Percentiles rank a stretch among this genome's conserved stretches.
These are phyloP conservation scores for Drosophila robusta DNA, from an alignment of 2,888 invertebrate species.

Conservation along the genomic window DNA sequence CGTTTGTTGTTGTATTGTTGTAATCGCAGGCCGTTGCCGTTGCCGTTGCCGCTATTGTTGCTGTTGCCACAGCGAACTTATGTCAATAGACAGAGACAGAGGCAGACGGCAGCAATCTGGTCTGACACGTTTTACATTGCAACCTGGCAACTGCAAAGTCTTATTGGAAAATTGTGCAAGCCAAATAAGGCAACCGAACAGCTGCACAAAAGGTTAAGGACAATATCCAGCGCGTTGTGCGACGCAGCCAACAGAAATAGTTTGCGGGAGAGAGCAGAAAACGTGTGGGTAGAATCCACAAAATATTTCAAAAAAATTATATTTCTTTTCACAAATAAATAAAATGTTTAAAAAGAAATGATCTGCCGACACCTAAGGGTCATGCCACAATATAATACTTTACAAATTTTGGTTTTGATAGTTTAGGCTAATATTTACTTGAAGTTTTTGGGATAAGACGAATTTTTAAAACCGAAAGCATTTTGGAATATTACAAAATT, in stretches of 20 bases:
- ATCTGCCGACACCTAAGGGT: too few species aligned
- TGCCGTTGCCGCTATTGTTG: conserved; percentile 30
- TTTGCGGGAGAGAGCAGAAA: neutral
- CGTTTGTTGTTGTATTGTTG: conserved; percentile 36
- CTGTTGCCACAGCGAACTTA: conserved; percentile 58
- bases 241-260: neutral
- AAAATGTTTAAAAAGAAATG: neutral
- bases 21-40: conserved; percentile 65
- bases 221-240: conserved; percentile 36
- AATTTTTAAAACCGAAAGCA: too few species aligned
- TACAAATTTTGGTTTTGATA: neutral
- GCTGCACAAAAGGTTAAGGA: conserved; percentile 72
- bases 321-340: neutral
- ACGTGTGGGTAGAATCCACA: neutral
- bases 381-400: neutral
- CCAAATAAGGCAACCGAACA: conserved; percentile 59
- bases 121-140: conserved; percentile 61
- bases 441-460: too few species aligned
- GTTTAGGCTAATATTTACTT: too few species aligned
- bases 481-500: too few species aligned
- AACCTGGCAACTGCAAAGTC: conserved; percentile 24
- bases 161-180: conserved; percentile 58
- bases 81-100: conserved; percentile 64
- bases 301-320: neutral
- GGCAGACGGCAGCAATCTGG: conserved; percentile 64